Evolutionary conservation across 2,888 invertebrate genomes (phyloP).

Genomic region (Aphidius colemani): DNA sequence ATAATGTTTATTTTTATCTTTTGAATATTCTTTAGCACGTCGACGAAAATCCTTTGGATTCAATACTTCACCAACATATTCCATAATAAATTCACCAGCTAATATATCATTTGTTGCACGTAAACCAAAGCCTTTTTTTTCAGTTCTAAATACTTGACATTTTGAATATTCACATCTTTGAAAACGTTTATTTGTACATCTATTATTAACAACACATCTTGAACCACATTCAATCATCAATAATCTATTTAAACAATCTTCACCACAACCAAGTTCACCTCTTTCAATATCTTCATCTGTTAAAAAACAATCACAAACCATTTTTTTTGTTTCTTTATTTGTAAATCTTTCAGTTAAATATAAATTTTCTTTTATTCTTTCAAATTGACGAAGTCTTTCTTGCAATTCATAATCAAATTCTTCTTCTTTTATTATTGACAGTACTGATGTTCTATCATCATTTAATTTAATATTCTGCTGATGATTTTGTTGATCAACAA

Average conservation of each 20-base stretch:
- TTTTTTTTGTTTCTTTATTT: conserved; percentile 88
- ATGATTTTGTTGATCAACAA: no score
- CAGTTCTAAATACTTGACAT: conserved; percentile 87
- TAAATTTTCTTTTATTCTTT: conserved; percentile 82
- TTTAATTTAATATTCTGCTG: no score
- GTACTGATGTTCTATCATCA: no score
- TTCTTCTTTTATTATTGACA: conserved; percentile 38
- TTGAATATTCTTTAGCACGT: conserved; percentile 86
- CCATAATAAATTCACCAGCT: conserved; percentile 91
- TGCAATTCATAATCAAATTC: conserved; percentile 64
- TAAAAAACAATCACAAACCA: conserved; percentile 94
- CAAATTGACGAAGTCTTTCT: conserved; percentile 74
- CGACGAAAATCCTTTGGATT: conserved; percentile 88
- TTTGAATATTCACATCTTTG: conserved; percentile 84
- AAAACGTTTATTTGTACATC: conserved; percentile 94
- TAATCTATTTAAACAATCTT: conserved; percentile 94
- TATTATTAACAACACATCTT: conserved; percentile 84
- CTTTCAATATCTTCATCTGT: conserved; percentile 84
- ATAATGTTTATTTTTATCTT: conserved; percentile 88
- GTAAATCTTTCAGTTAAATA: conserved; percentile 79
- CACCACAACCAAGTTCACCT: conserved; percentile 88
- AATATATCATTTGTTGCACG: conserved; percentile 75
- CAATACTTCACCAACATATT: conserved; percentile 97
- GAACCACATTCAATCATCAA: conserved; percentile 98
- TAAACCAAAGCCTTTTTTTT: conserved; percentile 94